Evolutionary conservation across 2,797 vertebrate genomes (phyloP).

Genomic region (Melanotaenia boesemani): DNA sequence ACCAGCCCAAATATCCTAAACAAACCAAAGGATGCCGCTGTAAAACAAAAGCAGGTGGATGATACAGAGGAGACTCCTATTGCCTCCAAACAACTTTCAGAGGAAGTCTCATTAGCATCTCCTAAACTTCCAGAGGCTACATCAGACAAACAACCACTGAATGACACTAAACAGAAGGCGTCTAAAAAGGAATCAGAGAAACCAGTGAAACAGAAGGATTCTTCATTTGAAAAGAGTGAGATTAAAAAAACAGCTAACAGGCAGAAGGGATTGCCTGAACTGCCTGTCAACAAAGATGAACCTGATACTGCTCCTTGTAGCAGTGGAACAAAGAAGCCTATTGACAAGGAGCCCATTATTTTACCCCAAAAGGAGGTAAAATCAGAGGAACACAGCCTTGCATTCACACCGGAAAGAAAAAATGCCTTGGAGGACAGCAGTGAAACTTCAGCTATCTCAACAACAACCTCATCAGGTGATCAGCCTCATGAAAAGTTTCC

Average conservation of each 20-base stretch:
- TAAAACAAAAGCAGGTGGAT: constrained; percentile 36
- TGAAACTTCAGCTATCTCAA: constrained; percentile 17
- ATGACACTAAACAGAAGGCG: constrained; percentile 19
- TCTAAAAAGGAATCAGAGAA: constrained; percentile 24
- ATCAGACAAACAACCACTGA: constrained; percentile 20
- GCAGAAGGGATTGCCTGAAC: constrained; percentile 34
- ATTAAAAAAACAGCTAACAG: constrained; percentile 26
- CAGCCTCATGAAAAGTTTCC: constrained; percentile 22
- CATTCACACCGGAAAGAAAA: constrained; percentile 41
- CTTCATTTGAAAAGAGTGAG: constrained; percentile 25
- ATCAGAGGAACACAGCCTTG: constrained; percentile 12
- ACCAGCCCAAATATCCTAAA: constrained; percentile 57
- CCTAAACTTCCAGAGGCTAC: constrained; percentile 23
- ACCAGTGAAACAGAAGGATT: constrained; percentile 24
- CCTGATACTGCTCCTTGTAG: constrained; percentile 48
- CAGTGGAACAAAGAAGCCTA: constrained; percentile 60
- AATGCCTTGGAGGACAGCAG: constrained; percentile 27
- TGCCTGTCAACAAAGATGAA: constrained; percentile 59
- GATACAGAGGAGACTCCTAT: constrained; percentile 6
- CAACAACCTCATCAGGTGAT: constrained; percentile 15
- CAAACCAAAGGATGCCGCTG: constrained; percentile 35
- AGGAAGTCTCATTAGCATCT: constrained; percentile 32
- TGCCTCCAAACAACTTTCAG: constrained; percentile 29
- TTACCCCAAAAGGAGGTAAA: constrained; percentile 58
- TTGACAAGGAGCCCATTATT: constrained; percentile 48